Conservation (phyloP, 1,140 invertebrate species). For the Neodiprion pinetum region DNA sequence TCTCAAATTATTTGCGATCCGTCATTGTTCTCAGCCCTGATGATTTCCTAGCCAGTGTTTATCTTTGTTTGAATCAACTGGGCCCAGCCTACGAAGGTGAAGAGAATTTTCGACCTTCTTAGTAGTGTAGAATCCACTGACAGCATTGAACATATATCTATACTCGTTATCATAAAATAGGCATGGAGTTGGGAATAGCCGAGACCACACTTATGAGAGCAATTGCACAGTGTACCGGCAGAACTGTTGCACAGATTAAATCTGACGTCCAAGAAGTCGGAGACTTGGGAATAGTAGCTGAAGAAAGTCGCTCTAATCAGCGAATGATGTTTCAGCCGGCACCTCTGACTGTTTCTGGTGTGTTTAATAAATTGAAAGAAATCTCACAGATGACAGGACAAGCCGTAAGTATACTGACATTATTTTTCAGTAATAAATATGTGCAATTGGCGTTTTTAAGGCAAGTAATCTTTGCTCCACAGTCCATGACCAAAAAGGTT, state of each 20-base stretch:
- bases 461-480: conserved; percentile 39
- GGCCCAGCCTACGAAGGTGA: conserved; percentile 91
- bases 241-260: conserved; percentile 87
- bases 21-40: conserved; percentile 87
- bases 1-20: conserved; percentile 94
- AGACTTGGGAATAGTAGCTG: conserved; percentile 93
- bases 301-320: conserved; percentile 88
- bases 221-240: conserved; percentile 90
- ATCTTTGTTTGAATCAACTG: conserved; percentile 94
- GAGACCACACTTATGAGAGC: conserved; percentile 95
- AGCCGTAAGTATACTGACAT: conserved; percentile 58
- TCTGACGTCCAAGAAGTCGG: conserved; percentile 79
- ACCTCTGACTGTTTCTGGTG: conserved; percentile 70
- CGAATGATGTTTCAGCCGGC: conserved; percentile 85
- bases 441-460: conserved; percentile 16
- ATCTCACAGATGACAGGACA: conserved; percentile 89
- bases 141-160: conserved; percentile 7
- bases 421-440: conserved; percentile 20
- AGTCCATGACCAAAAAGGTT: conserved; percentile 88
- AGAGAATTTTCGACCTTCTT: conserved; percentile 17
- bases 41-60: conserved; percentile 90
- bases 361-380: conserved; percentile 89
- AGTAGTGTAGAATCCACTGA: conserved; percentile 4
- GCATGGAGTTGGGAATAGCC: conserved; percentile 89
- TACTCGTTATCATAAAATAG: conserved; percentile 46